Conservation (phyloP, 1,140 invertebrate genomes). For the Hermetia illucens region DNA sequence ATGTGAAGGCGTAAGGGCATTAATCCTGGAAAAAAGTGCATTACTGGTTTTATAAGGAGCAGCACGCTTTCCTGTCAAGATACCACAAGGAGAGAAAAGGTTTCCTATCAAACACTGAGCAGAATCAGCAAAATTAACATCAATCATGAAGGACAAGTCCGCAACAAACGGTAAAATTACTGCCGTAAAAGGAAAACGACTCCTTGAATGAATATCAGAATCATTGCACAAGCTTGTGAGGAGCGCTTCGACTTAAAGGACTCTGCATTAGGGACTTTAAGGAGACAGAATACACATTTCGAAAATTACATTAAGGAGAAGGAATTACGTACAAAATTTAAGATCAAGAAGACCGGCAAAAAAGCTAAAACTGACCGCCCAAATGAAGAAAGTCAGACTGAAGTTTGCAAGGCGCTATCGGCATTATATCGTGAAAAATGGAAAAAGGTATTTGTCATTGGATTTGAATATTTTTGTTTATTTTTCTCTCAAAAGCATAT, state of each 20-base stretch:
- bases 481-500: slow-evolving; percentile 1
- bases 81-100: too few relatives aligned
- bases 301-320: background rate
- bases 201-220: background rate
- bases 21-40: too few relatives aligned
- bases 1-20: too few relatives aligned
- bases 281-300: background rate
- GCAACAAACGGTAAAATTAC: background rate
- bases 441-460: background rate
- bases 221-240: background rate
- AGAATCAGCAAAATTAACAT: background rate
- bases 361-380: slow-evolving; percentile 10
- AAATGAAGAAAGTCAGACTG: slow-evolving; percentile 22
- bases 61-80: too few relatives aligned
- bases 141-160: background rate
- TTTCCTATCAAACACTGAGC: background rate
- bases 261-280: background rate
- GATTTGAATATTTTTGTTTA: too few relatives aligned
- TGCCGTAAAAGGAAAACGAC: slow-evolving; percentile 1
- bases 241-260: too few relatives aligned
- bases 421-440: background rate
- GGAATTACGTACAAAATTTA: background rate
- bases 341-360: background rate
- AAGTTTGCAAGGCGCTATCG: slow-evolving; percentile 16
- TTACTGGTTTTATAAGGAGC: too few relatives aligned